phyloP scores from a whole-genome alignment of 2,797 vertebrate genomes.

The Synanceia verrucosa region DNA sequence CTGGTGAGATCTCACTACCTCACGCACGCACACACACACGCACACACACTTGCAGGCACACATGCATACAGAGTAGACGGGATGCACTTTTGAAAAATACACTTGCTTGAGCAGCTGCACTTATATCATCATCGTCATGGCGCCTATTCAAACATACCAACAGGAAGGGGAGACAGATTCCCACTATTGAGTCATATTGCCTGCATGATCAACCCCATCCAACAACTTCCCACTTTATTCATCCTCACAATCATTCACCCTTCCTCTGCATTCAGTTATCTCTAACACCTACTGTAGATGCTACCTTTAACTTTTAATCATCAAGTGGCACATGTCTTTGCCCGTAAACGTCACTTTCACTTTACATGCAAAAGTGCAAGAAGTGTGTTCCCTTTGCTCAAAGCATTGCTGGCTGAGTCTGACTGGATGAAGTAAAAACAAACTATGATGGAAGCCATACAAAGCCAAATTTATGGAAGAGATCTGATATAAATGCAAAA shows the following conservation, averaged over 20 bases:
- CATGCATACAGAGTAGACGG: constrained; percentile 14
- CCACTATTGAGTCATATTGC: constrained; percentile 3
- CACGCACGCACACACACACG: constrained; percentile 26
- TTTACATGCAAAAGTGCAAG: not conserved
- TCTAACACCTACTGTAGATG: not conserved
- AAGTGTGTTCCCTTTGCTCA: not conserved
- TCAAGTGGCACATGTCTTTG: not conserved
- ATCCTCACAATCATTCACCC: not conserved
- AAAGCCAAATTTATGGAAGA: not conserved
- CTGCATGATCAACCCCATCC: not conserved
- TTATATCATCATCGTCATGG: not conserved
- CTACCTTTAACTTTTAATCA: constrained; percentile 15
- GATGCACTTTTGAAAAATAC: not conserved
- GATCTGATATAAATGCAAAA: not conserved
- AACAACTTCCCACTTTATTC: not conserved
- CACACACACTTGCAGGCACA: not conserved
- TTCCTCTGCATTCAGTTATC: not conserved
- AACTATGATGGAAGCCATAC: not conserved
- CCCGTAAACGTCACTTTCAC: constrained; percentile 15
- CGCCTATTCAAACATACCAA: not conserved
- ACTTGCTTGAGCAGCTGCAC: not conserved
- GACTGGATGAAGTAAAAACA: not conserved
- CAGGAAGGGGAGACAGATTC: not conserved
- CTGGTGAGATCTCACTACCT: constrained; percentile 40
- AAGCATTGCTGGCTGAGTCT: not conserved